Evolutionary conservation across 1,140 invertebrate genomes (phyloP).

Genomic region (Eupeodes corollae): DNA sequence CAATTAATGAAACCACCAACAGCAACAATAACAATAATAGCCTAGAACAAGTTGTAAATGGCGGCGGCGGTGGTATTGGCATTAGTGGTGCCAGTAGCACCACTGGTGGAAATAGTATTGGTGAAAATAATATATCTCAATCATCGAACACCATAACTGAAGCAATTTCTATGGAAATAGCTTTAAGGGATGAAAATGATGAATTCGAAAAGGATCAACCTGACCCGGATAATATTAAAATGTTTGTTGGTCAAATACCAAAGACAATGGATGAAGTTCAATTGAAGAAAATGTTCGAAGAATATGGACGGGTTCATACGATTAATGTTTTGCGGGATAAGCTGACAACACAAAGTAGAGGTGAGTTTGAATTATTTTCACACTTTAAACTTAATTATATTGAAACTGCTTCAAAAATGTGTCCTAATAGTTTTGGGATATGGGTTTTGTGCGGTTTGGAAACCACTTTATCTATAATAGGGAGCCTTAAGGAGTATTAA

Average conservation of each 20-base stretch:
- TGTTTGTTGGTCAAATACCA: slow-evolving; percentile 98
- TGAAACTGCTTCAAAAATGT: neutral
- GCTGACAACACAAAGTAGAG: slow-evolving; percentile 88
- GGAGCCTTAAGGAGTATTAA: too few species aligned
- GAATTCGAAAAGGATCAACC: slow-evolving; percentile 51
- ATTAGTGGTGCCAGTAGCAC: neutral
- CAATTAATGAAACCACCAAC: too few species aligned
- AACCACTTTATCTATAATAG: too few species aligned
- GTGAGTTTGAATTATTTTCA: slow-evolving; percentile 46
- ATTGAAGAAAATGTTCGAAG: slow-evolving; percentile 87
- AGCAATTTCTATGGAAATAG: neutral
- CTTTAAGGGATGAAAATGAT: slow-evolving; percentile 1
- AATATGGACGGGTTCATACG: slow-evolving; percentile 91
- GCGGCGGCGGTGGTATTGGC: neutral
- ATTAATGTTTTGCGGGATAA: slow-evolving; percentile 96
- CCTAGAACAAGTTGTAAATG: too few species aligned
- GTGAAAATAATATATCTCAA: neutral
- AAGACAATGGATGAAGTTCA: slow-evolving; percentile 94
- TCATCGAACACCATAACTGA: neutral
- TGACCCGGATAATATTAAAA: slow-evolving; percentile 97
- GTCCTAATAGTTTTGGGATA: neutral
- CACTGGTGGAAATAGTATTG: neutral
- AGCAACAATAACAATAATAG: too few species aligned
- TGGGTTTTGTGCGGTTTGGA: too few species aligned
- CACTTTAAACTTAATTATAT: neutral